Percentiles rank a stretch among this genome's conserved stretches.
Evolutionary conservation across 2,113 vertebrate genomes (phyloP).

Genomic region (Boleophthalmus pectinirostris): DNA sequence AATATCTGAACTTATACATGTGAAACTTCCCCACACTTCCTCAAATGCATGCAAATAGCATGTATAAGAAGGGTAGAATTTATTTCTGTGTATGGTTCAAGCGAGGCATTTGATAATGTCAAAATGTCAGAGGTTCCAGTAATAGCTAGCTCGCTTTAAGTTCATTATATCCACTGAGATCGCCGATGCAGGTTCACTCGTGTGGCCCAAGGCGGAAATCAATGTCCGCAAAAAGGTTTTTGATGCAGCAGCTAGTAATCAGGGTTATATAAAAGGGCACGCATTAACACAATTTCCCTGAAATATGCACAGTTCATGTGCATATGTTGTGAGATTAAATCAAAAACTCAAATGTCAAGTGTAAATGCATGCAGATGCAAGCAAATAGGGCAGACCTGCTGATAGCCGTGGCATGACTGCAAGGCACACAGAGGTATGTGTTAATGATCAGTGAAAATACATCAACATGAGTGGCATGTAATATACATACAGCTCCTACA

Average conservation of each 20-base stretch:
- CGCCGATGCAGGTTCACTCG: slow-evolving; percentile 60
- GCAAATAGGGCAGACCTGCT: slow-evolving; percentile 41
- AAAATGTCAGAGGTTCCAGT: slow-evolving; percentile 73
- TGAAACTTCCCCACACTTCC: slow-evolving; percentile 42
- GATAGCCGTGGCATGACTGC: slow-evolving; percentile 41
- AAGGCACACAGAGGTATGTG: slow-evolving; percentile 19
- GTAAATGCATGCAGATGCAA: slow-evolving; percentile 62
- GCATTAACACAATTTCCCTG: slow-evolving; percentile 66
- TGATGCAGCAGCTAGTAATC: slow-evolving; percentile 71
- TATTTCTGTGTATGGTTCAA: slow-evolving; percentile 63
- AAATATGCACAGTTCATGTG: slow-evolving; percentile 73
- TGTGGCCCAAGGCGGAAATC: slow-evolving; percentile 71
- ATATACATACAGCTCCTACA: slow-evolving; percentile 17
- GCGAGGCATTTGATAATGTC: slow-evolving; percentile 73
- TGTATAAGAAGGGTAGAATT: slow-evolving; percentile 39
- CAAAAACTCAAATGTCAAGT: slow-evolving; percentile 74
- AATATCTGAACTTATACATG: slow-evolving; percentile 30
- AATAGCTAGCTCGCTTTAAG: slow-evolving; percentile 66
- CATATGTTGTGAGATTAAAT: slow-evolving; percentile 71
- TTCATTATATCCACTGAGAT: slow-evolving; percentile 71
- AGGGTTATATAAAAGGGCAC: slow-evolving; percentile 72
- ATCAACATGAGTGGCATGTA: slow-evolving; percentile 15
- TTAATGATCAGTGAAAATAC: slow-evolving; percentile 39
- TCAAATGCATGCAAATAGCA: slow-evolving; percentile 67
- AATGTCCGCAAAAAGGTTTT: slow-evolving; percentile 73